Conservation (phyloP, 2,888 invertebrate species). For the Clusia tigrina region DNA sequence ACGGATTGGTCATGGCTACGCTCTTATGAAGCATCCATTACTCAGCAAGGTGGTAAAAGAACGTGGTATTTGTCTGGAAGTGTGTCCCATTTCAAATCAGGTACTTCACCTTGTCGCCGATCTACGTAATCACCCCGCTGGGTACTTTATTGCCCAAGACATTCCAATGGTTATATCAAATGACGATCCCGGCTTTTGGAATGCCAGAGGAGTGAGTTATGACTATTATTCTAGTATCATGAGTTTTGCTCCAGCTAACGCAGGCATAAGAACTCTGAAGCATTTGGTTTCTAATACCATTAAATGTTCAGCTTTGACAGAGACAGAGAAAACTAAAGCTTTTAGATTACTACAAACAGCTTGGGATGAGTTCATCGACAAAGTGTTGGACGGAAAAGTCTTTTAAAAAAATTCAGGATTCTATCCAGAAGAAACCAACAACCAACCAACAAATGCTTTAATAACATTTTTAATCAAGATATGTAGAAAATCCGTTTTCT, state of each 20-base stretch:
- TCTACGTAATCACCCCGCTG: conserved; percentile 72
- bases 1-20: conserved; percentile 63
- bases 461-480: no score
- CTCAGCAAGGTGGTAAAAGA: conserved; percentile 57
- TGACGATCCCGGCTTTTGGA: conserved; percentile 75
- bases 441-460: no score
- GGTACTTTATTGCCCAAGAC: conserved; percentile 67
- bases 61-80: conserved; percentile 58
- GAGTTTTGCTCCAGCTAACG: conserved; percentile 69
- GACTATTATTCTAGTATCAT: conserved; percentile 75
- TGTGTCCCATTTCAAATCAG: conserved; percentile 64
- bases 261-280: conserved; percentile 71
- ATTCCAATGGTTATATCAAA: conserved; percentile 71
- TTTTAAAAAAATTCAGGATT: no score
- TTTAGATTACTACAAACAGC: conserved; percentile 43
- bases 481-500: no score
- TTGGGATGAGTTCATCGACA: conserved; percentile 55
- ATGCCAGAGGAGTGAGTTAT: conserved; percentile 69
- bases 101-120: conserved; percentile 69
- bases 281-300: conserved; percentile 72
- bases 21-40: conserved; percentile 61
- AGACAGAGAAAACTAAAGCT: conserved; percentile 44
- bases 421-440: no score
- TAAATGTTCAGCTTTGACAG: conserved; percentile 52
- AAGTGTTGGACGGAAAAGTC: conserved; percentile 47